Evolutionary conservation across 2,113 vertebrate species (phyloP), one percentile per base, ranked within the genome.

Genomic region (Petrocephalus zakoni): DNA sequence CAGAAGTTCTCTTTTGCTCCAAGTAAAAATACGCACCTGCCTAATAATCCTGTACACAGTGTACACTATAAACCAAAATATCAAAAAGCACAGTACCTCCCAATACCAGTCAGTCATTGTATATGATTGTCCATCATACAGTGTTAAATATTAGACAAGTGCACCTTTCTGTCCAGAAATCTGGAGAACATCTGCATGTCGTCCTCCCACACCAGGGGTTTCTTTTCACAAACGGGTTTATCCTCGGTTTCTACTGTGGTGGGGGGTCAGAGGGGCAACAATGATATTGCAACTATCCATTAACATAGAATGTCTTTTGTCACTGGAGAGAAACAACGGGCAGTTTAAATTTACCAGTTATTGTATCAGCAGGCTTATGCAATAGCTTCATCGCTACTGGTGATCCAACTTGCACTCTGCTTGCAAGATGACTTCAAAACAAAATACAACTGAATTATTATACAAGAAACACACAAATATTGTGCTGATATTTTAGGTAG

Each of bases 91-190:
- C 15, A 37, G 5, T 72, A 19, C 37, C 68, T 78, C 72, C 34
- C 37, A 42, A 75, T 75, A 34, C 29, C 15, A 37, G 2, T 78
- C 1, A 86, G 49, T 17, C 13, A 29, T 13, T 5, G 19, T 52
- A 83, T 37, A n/a, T n/a, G n/a, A n/a, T n/a, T n/a, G n/a, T n/a
- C n/a, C n/a, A n/a, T n/a, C n/a, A n/a, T n/a, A n/a, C n/a, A n/a
- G n/a, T 46, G 19, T 49, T 5, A 82, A n/a, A n/a, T 22, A 83
- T n/a, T 49, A 37, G 5, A 83, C 22, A 49, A 4, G 11, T 9
- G 92, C 90, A 99, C 98, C 97, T 97, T 98, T 93, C 96, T 96
- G 81, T 97, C 96, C 90, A 97, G 88, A 93, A 97, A 99, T 87
- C 85, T 94, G 1, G 97, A 97, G 52, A 72, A 93, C 88, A 99